Conservation (phyloP, 2,797 vertebrate species). For the Benthosema pterotum region DNA sequence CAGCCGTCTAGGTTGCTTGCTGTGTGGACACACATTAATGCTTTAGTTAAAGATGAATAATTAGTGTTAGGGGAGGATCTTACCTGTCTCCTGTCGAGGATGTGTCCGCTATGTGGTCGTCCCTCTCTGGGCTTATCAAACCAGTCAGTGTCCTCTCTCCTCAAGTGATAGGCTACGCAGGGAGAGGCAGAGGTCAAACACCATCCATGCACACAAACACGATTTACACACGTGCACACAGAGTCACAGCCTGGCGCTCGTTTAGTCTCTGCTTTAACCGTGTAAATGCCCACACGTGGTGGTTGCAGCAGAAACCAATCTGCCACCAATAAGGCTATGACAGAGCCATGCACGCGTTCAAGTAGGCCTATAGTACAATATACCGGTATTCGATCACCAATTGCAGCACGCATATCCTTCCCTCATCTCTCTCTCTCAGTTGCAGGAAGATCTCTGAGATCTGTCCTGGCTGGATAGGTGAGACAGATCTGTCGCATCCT, state of each 20-base stretch:
- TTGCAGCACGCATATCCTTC: constrained; percentile 29
- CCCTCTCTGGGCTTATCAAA: constrained; percentile 98
- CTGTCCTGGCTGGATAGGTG: constrained; percentile 43
- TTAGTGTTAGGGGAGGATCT: constrained; percentile 44
- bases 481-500: constrained; percentile 22
- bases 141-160: constrained; percentile 99
- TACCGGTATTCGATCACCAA: constrained; percentile 11
- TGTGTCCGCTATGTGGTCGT: constrained; percentile 82
- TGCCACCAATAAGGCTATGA: constrained; percentile 17
- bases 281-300: background rate
- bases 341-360: constrained; percentile 5
- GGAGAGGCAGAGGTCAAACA: constrained; percentile 46
- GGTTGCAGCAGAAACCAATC: constrained; percentile 36
- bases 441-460: constrained; percentile 54
- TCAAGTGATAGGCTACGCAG: constrained; percentile 94
- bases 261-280: constrained; percentile 28
- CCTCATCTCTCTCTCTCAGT: constrained; percentile 33
- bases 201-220: constrained; percentile 11
- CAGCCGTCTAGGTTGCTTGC: too few species aligned
- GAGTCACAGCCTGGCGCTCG: background rate
- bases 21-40: too few species aligned
- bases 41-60: background rate
- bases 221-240: background rate
- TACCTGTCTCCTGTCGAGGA: constrained; percentile 89
- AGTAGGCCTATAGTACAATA: background rate